Percentiles rank a stretch among this genome's conserved stretches.
These are phyloP conservation scores for Tortricodes alternella DNA, from an alignment of 2,888 invertebrate species.

Conservation along the genomic window DNA sequence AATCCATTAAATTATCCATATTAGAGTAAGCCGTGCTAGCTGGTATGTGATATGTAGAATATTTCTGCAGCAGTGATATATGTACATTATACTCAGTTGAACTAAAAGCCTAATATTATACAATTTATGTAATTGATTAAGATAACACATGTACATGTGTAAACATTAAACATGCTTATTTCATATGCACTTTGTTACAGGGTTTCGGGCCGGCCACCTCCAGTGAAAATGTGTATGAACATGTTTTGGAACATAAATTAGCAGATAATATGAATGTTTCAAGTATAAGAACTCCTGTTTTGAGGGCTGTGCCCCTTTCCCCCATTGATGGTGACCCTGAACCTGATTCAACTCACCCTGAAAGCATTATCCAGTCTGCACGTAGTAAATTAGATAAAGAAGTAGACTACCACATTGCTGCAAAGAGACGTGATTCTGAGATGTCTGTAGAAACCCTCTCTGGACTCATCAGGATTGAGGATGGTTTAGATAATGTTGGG, in stretches of 20 bases:
- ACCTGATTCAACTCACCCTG: conserved; percentile 76
- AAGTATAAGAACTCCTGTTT: conserved; percentile 72
- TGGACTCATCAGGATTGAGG: conserved; percentile 72
- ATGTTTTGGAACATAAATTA: conserved; percentile 77
- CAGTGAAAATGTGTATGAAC: conserved; percentile 76
- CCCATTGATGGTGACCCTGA: conserved; percentile 67
- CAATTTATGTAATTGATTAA: background rate
- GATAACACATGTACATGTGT: background rate
- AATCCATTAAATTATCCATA: conserved; percentile 38
- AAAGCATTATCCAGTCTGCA: conserved; percentile 71
- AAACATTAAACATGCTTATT: conserved; percentile 7
- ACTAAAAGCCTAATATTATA: too few relatives aligned
- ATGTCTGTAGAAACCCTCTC: conserved; percentile 72
- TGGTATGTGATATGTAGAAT: background rate
- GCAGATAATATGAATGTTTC: conserved; percentile 73
- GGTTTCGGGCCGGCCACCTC: conserved; percentile 81
- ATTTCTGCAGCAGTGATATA: background rate
- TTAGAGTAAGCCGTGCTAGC: background rate
- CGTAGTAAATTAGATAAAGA: conserved; percentile 66
- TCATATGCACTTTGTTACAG: conserved; percentile 61
- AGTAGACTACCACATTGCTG: conserved; percentile 70
- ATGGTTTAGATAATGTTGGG: conserved; percentile 66
- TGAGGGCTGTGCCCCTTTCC: conserved; percentile 69
- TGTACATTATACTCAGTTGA: background rate
- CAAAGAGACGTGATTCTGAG: conserved; percentile 64